phyloP scores from a whole-genome alignment of 2,888 invertebrate species.

The Disparrhopalites patrizii region DNA sequence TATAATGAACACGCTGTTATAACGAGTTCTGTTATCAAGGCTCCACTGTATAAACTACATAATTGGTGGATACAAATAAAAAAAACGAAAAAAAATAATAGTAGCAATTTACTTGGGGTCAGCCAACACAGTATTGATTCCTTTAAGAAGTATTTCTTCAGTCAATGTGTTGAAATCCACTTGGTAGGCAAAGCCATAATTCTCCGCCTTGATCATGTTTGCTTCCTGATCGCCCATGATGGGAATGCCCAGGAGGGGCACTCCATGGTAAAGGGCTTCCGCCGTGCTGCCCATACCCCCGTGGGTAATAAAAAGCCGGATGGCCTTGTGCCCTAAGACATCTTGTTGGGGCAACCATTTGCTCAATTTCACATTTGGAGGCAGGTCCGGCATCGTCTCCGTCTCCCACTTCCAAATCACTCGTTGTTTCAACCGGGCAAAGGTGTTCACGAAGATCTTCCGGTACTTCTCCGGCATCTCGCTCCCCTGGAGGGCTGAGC shows the following conservation, averaged over 20 bases:
- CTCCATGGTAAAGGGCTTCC: slow-evolving; percentile 63
- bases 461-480: slow-evolving; percentile 73
- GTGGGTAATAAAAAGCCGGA: slow-evolving; percentile 14
- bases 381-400: slow-evolving; percentile 57
- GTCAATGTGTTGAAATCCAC: neutral
- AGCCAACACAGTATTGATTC: neutral
- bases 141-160: neutral
- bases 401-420: slow-evolving; percentile 81
- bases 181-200: neutral
- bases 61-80: too few relatives aligned
- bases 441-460: slow-evolving; percentile 65
- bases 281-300: slow-evolving; percentile 62
- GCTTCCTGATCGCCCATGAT: neutral
- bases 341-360: slow-evolving; percentile 75
- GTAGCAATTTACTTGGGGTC: neutral
- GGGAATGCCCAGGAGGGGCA: slow-evolving; percentile 2
- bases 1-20: too few relatives aligned
- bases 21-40: too few relatives aligned
- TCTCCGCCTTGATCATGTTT: neutral
- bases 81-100: too few relatives aligned
- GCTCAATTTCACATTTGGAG: slow-evolving; percentile 60
- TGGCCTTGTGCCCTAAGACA: slow-evolving; percentile 63
- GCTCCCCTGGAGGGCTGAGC: slow-evolving; percentile 73
- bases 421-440: slow-evolving; percentile 70
- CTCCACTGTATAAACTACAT: too few relatives aligned